Base-by-base conservation (phyloP, 2,113 vertebrate genomes). In the Pitta sordida region DNA sequence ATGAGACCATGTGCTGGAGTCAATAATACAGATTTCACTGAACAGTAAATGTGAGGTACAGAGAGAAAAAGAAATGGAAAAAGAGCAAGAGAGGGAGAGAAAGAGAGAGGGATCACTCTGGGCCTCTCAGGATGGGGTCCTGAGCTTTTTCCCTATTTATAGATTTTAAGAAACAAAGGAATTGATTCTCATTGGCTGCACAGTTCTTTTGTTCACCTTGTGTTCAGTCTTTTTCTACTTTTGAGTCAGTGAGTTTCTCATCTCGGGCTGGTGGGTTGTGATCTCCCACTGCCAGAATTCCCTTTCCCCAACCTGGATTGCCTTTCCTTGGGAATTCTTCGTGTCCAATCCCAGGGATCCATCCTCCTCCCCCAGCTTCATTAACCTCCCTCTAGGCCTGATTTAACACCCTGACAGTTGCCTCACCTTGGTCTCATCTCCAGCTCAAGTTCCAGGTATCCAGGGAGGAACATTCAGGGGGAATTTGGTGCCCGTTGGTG, bases 211-310 rank as follows among this genome's bases (percentile, higher is more conserved):
- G 13, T n/a, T n/a, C n/a, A n/a, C n/a, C n/a, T n/a, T n/a, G n/a
- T 30, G 10, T 27, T 22, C 20, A 12, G 48, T 23, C 19, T 51
- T 14, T 21, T 27, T 52, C 36, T 52, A 17, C 44, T 34, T 34
- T 37, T 12, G 34, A 30, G 11, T 39, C 6, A 1, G 16, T 55
- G 37, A 12, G 6, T 79, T 55, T 65, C 32, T 44, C 41, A 9
- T 36, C 32, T 43, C n/a, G 15, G 26, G 32, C 18, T 1, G 1
- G 18, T 63, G 48, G 37, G 32, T 55, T 6, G 0, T 15, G 2
- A 1, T 81, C 17, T 39, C 34, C 43, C 11, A 1, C 2, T 49
- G 53, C 43, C 78, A n/a, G 64, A n/a, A 49, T 19, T 14, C 2
- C 23, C 53, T 69, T 15, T 49, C 59, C 5, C 44, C 44, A 43